These are phyloP conservation scores for Dynastes maya DNA, from an alignment of 2,888 invertebrate genomes.

Conservation along the genomic window DNA sequence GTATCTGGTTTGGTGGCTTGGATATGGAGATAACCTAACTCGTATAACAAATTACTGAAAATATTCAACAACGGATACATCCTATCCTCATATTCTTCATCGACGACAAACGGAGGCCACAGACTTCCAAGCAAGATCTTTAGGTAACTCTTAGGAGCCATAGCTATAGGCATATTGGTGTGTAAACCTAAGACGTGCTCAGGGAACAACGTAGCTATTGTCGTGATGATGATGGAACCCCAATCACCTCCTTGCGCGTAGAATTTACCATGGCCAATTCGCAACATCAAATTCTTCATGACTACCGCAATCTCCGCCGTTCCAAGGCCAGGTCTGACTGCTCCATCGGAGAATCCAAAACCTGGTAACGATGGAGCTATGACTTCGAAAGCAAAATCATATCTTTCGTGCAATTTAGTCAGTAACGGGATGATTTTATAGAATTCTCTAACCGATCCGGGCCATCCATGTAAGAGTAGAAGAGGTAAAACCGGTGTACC, in stretches of 20 bases:
- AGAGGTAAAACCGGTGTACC: slow-evolving; percentile 74
- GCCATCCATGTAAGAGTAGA: slow-evolving; percentile 90
- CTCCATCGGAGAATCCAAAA: slow-evolving; percentile 72
- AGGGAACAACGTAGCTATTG: slow-evolving; percentile 78
- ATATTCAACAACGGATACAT: slow-evolving; percentile 72
- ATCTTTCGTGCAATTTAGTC: slow-evolving; percentile 70
- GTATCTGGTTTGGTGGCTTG: slow-evolving; percentile 94
- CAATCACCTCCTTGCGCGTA: slow-evolving; percentile 88
- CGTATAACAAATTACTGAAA: slow-evolving; percentile 68
- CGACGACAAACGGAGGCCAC: slow-evolving; percentile 75
- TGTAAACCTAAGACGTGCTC: slow-evolving; percentile 74
- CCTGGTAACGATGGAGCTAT: slow-evolving; percentile 75
- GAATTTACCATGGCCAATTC: slow-evolving; percentile 79
- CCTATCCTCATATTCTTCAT: slow-evolving; percentile 70
- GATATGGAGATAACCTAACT: slow-evolving; percentile 80
- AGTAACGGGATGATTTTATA: slow-evolving; percentile 82
- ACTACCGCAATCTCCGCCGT: slow-evolving; percentile 74
- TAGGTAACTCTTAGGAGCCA: slow-evolving; percentile 61
- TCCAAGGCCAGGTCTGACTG: slow-evolving; percentile 78
- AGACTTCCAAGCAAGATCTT: slow-evolving; percentile 71
- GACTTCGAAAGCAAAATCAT: slow-evolving; percentile 79
- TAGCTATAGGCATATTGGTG: slow-evolving; percentile 75
- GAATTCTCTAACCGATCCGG: slow-evolving; percentile 89
- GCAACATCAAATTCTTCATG: slow-evolving; percentile 79
- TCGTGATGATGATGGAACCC: slow-evolving; percentile 78